Base-by-base conservation (phyloP, 2,797 vertebrate genomes). In the Luscinia luscinia region DNA sequence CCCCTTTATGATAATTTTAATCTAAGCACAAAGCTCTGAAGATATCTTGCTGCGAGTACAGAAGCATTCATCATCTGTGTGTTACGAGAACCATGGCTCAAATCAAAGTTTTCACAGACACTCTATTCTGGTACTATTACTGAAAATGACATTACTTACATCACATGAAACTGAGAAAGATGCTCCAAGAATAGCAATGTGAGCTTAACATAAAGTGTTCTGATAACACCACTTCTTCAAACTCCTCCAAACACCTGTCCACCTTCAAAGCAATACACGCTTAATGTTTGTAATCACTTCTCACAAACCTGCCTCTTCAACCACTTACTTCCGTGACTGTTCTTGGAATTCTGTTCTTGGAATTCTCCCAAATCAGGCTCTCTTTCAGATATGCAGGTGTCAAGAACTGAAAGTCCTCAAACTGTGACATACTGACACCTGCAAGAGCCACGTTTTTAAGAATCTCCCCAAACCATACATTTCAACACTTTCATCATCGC, bases 151-250 rank as follows among this genome's bases (percentile, higher is more conserved):
- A 77, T 78, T 66, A 79, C 40, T 88, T 36, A 82, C 76, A 62
- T 54, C 82, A 64, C 6, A 58, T 46, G 94, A 97, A 97, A 97
- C 93, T 74, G 95, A 96, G 91, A 97, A 89, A 93, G 49, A 94
- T 58, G 51, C 52, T 32, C 93, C 83, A 61, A 46, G 48, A 86
- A 79, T 67, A 93, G 84, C 41, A 74, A 48, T 17, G 5, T 54
- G 34, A 77, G 49, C 36, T 75, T 81, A 94, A 75, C 32, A 84
- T 55, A 82, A 88, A 59, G 68, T 91, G 38, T 62, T 89, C 36
- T 69, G 64, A 64, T 81, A 36, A 36, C 10, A 83, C 16, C 54
- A 34, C 63, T 96, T 94, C 94, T 69, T 46, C 52, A 66, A 82
- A 89, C 76, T 59, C 93, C 78, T 86, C 82, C 49, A 63, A 96